Percentiles rank a stretch among this genome's conserved stretches.
Evolutionary conservation across 2,797 vertebrate species (phyloP).

Genomic region (Darevskia mixta): DNA sequence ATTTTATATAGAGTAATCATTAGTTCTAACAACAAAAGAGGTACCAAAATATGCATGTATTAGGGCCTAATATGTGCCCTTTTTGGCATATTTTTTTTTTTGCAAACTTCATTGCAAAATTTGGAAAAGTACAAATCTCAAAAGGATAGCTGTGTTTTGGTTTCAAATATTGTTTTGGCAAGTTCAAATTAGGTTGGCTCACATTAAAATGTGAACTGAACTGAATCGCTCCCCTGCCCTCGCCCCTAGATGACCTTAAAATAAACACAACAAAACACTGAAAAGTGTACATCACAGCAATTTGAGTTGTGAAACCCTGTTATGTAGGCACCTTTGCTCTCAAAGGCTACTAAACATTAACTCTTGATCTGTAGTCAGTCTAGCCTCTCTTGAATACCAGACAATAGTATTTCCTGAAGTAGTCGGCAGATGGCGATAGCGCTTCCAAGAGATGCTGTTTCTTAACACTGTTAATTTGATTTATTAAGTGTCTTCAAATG

Average conservation of each 20-base stretch:
- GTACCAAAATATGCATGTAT: no score
- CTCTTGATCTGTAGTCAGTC: neutral
- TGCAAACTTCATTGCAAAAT: no score
- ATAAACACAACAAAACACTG: neutral
- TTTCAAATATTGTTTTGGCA: neutral
- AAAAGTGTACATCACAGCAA: neutral
- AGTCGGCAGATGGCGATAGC: slow-evolving; percentile 67
- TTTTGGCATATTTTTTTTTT: no score
- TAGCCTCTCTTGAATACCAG: neutral
- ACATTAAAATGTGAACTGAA: neutral
- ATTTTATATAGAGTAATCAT: no score
- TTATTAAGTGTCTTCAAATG: neutral
- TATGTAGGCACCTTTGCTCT: neutral
- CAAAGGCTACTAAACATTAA: neutral
- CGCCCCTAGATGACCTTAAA: neutral
- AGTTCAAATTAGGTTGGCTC: neutral
- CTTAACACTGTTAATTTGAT: slow-evolving; percentile 1
- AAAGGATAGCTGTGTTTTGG: no score
- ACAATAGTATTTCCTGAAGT: slow-evolving; percentile 36
- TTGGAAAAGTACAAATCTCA: no score
- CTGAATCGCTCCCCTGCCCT: neutral
- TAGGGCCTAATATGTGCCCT: no score
- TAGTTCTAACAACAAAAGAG: no score
- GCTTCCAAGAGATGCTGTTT: slow-evolving; percentile 36
- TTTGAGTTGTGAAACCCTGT: neutral